phyloP scores from a whole-genome alignment of 2,888 invertebrate species.

The Andrena flavipes region DNA sequence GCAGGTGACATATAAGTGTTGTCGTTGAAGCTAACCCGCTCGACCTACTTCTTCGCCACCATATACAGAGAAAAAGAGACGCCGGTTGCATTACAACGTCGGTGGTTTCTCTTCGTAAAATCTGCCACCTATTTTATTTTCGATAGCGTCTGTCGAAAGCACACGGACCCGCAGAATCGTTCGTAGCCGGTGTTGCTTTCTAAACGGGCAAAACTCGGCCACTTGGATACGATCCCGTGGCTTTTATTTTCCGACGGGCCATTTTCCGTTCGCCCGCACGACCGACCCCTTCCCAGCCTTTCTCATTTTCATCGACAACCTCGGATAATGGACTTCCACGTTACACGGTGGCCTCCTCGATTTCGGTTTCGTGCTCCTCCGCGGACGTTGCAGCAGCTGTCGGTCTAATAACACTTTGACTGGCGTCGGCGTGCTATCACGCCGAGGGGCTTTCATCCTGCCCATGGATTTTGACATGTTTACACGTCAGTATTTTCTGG shows the following conservation, averaged over 20 bases:
- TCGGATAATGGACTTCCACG: background rate
- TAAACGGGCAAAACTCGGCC: constrained; percentile 70
- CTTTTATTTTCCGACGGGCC: constrained; percentile 20
- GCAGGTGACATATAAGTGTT: constrained; percentile 59
- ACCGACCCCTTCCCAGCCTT: background rate
- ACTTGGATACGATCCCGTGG: constrained; percentile 2
- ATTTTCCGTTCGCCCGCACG: background rate
- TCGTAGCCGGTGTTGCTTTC: constrained; percentile 76
- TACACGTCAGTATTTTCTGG: no score
- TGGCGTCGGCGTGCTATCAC: no score
- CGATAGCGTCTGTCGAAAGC: constrained; percentile 41
- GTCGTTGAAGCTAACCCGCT: constrained; percentile 62
- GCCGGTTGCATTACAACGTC: constrained; percentile 51
- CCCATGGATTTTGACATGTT: no score
- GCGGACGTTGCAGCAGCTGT: background rate
- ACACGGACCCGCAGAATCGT: constrained; percentile 66
- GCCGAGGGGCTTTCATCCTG: no score
- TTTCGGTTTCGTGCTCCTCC: background rate
- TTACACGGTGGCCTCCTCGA: background rate
- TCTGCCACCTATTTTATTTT: constrained; percentile 69
- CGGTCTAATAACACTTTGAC: background rate
- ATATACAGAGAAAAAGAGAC: constrained; percentile 72
- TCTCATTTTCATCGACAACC: background rate
- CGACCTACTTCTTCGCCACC: constrained; percentile 81
- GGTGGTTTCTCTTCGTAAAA: constrained; percentile 76